Percentiles rank a stretch among this genome's conserved stretches.
Evolutionary conservation across 2,113 vertebrate species (phyloP).

Genomic region (Pica pica): DNA sequence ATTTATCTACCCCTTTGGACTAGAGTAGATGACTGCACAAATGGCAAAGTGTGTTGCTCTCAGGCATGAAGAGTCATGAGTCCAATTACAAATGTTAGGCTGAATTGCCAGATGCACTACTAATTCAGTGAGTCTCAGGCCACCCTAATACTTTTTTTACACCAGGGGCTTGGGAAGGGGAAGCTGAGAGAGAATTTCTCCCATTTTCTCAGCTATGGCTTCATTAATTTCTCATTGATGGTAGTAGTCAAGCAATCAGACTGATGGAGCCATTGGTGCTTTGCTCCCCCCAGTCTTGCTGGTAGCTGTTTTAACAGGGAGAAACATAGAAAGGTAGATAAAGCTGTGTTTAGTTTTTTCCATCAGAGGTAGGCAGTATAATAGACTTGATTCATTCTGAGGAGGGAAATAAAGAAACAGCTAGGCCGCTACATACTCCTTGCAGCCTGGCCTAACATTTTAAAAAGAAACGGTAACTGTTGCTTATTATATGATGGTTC

Average conservation of each 20-base stretch:
- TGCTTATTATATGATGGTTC: background rate
- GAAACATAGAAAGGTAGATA: background rate
- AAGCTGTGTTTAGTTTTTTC: background rate
- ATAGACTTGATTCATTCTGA: background rate
- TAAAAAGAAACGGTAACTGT: background rate
- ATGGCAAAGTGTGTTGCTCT: background rate
- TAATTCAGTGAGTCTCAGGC: background rate
- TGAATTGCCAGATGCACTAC: background rate
- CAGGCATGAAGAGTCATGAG: background rate
- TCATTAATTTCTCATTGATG: background rate
- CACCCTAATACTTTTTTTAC: background rate
- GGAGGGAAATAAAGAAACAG: background rate
- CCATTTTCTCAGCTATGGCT: background rate
- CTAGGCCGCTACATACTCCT: background rate
- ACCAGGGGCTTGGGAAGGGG: background rate
- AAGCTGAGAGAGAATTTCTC: background rate
- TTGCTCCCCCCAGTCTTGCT: background rate
- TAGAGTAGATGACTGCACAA: background rate
- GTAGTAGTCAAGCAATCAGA: background rate
- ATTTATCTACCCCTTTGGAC: background rate
- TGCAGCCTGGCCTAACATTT: background rate
- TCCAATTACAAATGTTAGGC: background rate
- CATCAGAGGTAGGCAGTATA: background rate
- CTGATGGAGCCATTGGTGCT: background rate
- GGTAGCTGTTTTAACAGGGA: background rate